Evolutionary conservation across 64 coral and sea anemone species (phyloP), one percentile per base, ranked within the genome.

Genomic region (Stylophora pistillata): DNA sequence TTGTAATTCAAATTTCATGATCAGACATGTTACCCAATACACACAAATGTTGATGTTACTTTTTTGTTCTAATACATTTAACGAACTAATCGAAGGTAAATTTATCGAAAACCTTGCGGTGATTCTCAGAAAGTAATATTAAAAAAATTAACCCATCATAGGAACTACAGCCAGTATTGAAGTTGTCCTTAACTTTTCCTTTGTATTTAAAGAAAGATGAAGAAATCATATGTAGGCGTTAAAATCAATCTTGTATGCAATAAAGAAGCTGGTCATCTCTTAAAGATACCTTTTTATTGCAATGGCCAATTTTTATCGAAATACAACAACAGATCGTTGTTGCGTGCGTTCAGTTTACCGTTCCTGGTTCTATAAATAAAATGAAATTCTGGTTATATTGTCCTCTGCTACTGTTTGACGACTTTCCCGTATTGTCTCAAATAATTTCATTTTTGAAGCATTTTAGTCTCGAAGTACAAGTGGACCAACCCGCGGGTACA

Each of bases 1-100:
- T 34, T 34, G 34, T 72, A 28, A 33, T 34, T 21, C 21, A 53
- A 21, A 55, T 77, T 78, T 55, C 75, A 18, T 78, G 75, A 56
- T 56, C 23, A 78, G 56, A 78, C 75, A 55, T 78, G 47, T 78
- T 25, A 13, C 47, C 18, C 27, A 23, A 52, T 60, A 68, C 64
- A 78, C 13, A 12, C n/a, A 25, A 55, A 78, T 78, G 75, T 78
- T 78, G 75, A 78, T 78, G 75, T 78, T 78, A 78, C 28, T 78
- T n/a, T n/a, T n/a, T 7, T 78, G 41, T 21, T 27, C 25, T 9
- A 6, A 2, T 56, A 13, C 37, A 47, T 47, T 73, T 28, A 78
- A 78, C 20, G 28, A 78, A 78, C 55, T 56, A 78, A 56, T 56
- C 23, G 18, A 55, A 47, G 37, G 37, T 7, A 47, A 47, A 47